Evolutionary conservation across 2,797 vertebrate genomes (phyloP), one percentile per base, ranked within the genome.

Genomic region (Pristis pectinata): DNA sequence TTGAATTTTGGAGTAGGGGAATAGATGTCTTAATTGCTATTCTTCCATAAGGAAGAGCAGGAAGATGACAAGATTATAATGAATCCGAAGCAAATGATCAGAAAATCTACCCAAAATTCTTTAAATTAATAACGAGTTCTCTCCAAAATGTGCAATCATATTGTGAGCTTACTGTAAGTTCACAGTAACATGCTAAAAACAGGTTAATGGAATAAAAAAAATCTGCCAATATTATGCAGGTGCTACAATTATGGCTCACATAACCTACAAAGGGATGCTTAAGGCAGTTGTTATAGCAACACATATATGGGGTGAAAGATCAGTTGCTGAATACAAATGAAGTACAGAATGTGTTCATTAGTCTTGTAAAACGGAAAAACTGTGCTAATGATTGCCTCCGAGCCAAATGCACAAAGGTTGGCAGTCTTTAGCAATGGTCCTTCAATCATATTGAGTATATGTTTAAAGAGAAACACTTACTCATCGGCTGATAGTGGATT

Each of bases 251-350:
- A 91, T 59, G 61, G n/a, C 34, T 15, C 56, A 92, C 30, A 87
- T 87, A 59, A 59, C 30, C 49, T 64, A 24, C 59, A 92, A 22
- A 64, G 7, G 56, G 0, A 67, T 64, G 22, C 30, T 67, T 41
- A 24, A 15, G 61, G 6, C 61, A 24, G 61, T 92, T 92, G 37
- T 67, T 67, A 67, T 67, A 67, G 61, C 59, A 92, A 92, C 59
- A 41, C 24, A 67, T 41, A 34, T 49, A 56, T 59, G 34, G 37
- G 56, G 34, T 22, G 17, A 92, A 64, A 41, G 59, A 67, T 92
- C 61, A 41, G 87, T 67, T 64, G 67, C n/a, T 67, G n/a, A 61
- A 41, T 92, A 67, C 59, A 92, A 92, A 92, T 92, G 56, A 92
- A 64, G n/a, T 37, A 37, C 34, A 3, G 92, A 67, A 92, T 92